Conservation (phyloP, 2,797 vertebrate genomes). For the Poecilia gillii region DNA sequence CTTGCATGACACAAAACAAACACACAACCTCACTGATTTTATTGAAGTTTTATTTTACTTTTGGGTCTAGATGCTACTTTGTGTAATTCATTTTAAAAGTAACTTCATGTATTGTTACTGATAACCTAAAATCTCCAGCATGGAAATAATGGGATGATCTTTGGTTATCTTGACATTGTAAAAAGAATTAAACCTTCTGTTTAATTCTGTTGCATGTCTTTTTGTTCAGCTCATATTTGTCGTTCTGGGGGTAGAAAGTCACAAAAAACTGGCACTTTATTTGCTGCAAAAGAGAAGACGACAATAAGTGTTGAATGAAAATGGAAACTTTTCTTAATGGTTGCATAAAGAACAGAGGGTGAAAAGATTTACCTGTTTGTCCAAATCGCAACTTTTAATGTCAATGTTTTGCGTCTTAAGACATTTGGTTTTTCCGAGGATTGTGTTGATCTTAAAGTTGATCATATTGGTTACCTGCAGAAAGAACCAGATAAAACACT, state of each 20-base stretch:
- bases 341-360: neutral
- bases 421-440: slow-evolving; percentile 70
- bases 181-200: slow-evolving; percentile 8
- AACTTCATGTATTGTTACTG: too few relatives aligned
- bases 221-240: neutral
- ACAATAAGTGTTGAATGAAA: neutral
- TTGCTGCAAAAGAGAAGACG: slow-evolving; percentile 50
- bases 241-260: slow-evolving; percentile 40
- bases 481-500: neutral
- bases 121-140: too few relatives aligned
- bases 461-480: slow-evolving; percentile 63
- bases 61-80: too few relatives aligned
- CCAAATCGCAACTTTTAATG: slow-evolving; percentile 47
- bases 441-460: slow-evolving; percentile 53
- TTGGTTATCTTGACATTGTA: neutral
- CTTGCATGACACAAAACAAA: too few relatives aligned
- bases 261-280: slow-evolving; percentile 68
- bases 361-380: slow-evolving; percentile 57
- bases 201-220: slow-evolving; percentile 16
- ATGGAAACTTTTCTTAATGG: neutral
- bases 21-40: too few relatives aligned
- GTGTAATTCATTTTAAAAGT: too few relatives aligned
- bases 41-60: too few relatives aligned
- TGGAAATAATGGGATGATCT: too few relatives aligned
- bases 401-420: slow-evolving; percentile 57